A percentile compares a stretch with the other conserved stretches of the same genome.
These are phyloP conservation scores for Cuniculus paca DNA, from an alignment of 2,797 vertebrate species.

Conservation along the genomic window DNA sequence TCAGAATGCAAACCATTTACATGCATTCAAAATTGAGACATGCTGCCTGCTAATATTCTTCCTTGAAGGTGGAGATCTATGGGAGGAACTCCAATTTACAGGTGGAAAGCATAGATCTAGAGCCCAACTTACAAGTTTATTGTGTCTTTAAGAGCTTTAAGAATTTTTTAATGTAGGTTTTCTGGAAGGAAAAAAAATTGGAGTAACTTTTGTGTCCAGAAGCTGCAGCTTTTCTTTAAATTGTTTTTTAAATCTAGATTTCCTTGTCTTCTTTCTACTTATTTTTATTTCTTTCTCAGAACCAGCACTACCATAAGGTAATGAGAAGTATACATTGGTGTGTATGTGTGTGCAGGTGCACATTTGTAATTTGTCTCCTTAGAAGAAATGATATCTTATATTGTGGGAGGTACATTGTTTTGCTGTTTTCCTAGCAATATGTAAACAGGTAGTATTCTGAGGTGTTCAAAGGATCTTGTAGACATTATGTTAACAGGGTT, in stretches of 20 bases:
- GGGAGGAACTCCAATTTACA: neutral
- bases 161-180: neutral
- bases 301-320: neutral
- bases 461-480: constrained; percentile 5
- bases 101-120: neutral
- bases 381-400: constrained; percentile 9
- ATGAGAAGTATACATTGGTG: neutral
- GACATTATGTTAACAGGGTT: neutral
- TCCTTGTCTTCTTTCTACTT: neutral
- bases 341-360: neutral
- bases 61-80: neutral
- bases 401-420: neutral
- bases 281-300: neutral
- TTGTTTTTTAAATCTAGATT: neutral
- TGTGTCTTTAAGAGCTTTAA: neutral
- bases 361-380: neutral
- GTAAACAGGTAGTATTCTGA: neutral
- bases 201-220: neutral
- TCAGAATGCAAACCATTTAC: neutral
- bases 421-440: neutral
- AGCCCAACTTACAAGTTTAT: neutral
- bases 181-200: neutral
- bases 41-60: neutral
- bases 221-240: neutral
- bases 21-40: neutral